Evolutionary conservation across 2,113 vertebrate genomes (phyloP), one percentile per base, ranked within the genome.

Genomic region (Bothrops jararaca): DNA sequence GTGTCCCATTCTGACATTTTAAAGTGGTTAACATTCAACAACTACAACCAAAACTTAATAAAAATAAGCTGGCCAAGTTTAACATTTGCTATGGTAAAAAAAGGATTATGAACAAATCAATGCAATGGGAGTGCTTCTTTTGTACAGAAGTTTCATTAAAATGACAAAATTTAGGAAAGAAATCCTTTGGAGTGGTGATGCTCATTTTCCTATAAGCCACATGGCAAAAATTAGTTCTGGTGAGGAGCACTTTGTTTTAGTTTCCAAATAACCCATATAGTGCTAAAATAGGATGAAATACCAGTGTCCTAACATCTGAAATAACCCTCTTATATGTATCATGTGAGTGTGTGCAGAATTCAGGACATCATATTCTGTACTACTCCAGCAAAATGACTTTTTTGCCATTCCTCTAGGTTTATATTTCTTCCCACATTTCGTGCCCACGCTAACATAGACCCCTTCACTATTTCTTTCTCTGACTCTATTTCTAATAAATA

Each of bases 131-230:
- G 80, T 0, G 0, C n/a, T 92, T 90, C 88, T 95, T 95, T 97
- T 94, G 34, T 86, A 74, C 52, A 94, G 1, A 0, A 80, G 94
- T 94, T 95, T 94, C 94, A 96, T 95, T 93, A 94, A 88, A 96
- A 96, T 20, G 90, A 94, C 91, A 93, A 50, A 50, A 90, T 95
- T 95, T 93, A 92, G 15, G 3, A 0, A 0, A 34, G 90, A 93
- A 90, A 93, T 45, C 85, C 92, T 95, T 96, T 94, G 91, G 80
- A 92, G 94, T 48, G 86, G 90, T 23, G 85, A 85, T 1, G 0
- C 90, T 95, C 92, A 26, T 42, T 90, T 96, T 94, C 52, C 24
- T 92, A 90, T 93, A 88, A 95, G 3, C 34, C 92, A 48, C 54
- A 90, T 85, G 48, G 50, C 48, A 12, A 80, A 92, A 95, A 93